phyloP scores from a whole-genome alignment of 2,113 vertebrate species.

The Chrysochloris asiatica region DNA sequence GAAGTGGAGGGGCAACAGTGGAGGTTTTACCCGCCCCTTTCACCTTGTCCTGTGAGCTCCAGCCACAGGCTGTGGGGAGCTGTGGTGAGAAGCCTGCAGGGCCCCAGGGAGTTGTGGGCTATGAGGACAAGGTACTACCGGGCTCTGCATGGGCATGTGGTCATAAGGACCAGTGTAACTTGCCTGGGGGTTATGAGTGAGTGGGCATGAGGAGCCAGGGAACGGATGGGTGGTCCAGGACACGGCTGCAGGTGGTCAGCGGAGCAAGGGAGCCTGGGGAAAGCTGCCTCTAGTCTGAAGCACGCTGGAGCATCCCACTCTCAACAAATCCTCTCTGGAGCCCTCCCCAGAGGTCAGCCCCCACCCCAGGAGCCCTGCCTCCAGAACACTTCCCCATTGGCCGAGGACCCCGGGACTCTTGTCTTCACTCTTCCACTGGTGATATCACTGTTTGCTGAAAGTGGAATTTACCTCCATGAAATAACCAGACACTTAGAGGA shows the following conservation, averaged over 20 bases:
- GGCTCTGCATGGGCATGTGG: too few species aligned
- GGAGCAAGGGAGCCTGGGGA: too few species aligned
- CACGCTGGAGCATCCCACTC: neutral
- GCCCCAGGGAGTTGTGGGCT: neutral
- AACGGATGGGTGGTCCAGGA: too few species aligned
- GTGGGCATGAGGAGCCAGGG: too few species aligned
- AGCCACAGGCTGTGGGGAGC: too few species aligned
- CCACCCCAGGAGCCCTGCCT: neutral
- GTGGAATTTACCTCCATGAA: conserved; percentile 47
- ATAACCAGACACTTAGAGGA: neutral
- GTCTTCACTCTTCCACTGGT: conserved; percentile 22
- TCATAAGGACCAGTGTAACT: too few species aligned
- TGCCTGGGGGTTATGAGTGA: too few species aligned
- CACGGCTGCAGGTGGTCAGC: too few species aligned
- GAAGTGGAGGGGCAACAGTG: neutral
- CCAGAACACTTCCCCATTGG: conserved; percentile 5
- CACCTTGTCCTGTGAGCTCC: neutral
- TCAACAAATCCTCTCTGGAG: neutral
- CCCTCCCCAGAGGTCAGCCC: too few species aligned
- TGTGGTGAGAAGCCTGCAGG: neutral
- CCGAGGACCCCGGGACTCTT: conserved; percentile 17
- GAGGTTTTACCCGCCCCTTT: neutral
- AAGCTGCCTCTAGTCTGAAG: too few species aligned
- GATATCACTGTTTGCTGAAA: conserved; percentile 29
- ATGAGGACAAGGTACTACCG: too few species aligned